These are phyloP conservation scores for Lordiphosa fenestrarum DNA, from an alignment of 2,888 invertebrate species.

Conservation along the genomic window DNA sequence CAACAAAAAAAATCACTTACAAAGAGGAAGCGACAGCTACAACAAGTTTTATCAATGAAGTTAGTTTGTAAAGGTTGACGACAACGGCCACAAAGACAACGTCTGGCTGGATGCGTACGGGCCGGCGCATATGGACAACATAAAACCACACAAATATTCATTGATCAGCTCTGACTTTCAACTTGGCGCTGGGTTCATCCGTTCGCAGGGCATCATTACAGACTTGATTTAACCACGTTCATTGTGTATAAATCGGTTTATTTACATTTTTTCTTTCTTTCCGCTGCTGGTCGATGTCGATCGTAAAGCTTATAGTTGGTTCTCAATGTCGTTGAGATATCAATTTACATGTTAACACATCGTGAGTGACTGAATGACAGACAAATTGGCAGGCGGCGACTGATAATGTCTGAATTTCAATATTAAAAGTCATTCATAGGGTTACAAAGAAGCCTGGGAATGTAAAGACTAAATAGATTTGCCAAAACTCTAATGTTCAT, in stretches of 20 bases:
- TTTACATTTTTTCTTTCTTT: constrained; percentile 23
- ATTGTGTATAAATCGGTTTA: constrained; percentile 33
- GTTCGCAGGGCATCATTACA: constrained; percentile 46
- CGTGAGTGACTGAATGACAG: constrained; percentile 40
- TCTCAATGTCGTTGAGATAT: constrained; percentile 44
- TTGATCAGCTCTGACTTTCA: constrained; percentile 39
- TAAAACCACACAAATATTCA: constrained; percentile 53
- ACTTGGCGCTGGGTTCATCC: constrained; percentile 28
- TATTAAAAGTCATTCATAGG: constrained; percentile 28
- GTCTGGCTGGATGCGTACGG: constrained; percentile 18
- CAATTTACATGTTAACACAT: constrained; percentile 68
- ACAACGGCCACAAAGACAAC: constrained; percentile 46
- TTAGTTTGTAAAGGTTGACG: constrained; percentile 44
- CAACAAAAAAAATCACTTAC: constrained; percentile 60
- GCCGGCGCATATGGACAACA: constrained; percentile 38
- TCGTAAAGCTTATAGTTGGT: constrained; percentile 38
- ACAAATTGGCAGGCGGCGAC: constrained; percentile 45
- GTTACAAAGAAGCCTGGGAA: constrained; percentile 26
- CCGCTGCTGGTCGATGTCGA: constrained; percentile 29
- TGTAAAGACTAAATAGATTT: background rate
- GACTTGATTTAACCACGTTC: constrained; percentile 51
- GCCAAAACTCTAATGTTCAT: constrained; percentile 1
- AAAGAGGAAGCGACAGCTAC: constrained; percentile 61
- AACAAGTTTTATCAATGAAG: constrained; percentile 69
- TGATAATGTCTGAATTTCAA: constrained; percentile 32